Conservation (phyloP, 2,797 vertebrate species). For the Rhyacichthys aspro region DNA sequence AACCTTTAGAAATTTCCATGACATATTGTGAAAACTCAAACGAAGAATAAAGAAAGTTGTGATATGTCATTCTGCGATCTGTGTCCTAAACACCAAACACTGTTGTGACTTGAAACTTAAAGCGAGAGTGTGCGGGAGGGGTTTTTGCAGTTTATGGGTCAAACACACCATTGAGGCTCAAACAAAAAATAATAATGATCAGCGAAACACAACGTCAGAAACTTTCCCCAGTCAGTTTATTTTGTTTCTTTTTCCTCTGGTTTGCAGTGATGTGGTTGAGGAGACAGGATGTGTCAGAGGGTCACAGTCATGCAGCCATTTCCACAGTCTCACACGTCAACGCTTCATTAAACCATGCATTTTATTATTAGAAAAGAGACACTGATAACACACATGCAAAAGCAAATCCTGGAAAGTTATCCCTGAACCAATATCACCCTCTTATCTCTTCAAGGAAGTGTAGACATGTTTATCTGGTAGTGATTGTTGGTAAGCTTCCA, state of each 20-base stretch:
- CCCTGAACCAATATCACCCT: too few relatives aligned
- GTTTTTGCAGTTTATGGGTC: conserved; percentile 8
- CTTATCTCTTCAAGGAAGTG: too few relatives aligned
- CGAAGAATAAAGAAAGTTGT: background rate
- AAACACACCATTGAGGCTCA: background rate
- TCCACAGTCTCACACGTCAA: conserved; percentile 8
- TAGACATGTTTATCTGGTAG: conserved; percentile 1
- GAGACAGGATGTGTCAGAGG: conserved; percentile 63
- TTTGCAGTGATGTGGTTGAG: conserved; percentile 49
- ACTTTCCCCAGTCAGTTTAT: conserved; percentile 54
- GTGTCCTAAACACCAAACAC: background rate
- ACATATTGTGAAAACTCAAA: conserved; percentile 1
- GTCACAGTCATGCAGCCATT: conserved; percentile 44
- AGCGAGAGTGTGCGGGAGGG: conserved; percentile 49
- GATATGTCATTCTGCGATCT: background rate
- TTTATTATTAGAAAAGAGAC: too few relatives aligned
- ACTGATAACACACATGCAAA: too few relatives aligned
- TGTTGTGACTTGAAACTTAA: conserved; percentile 45
- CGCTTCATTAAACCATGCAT: conserved; percentile 26
- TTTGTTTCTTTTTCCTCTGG: conserved; percentile 43
- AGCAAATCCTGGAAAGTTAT: too few relatives aligned
- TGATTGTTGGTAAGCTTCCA: conserved; percentile 19
- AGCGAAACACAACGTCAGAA: conserved; percentile 31
- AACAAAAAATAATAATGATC: conserved; percentile 30
- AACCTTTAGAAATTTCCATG: background rate